These are phyloP conservation scores for Gerris lacustris DNA, from an alignment of 2,888 invertebrate genomes.

Conservation along the genomic window DNA sequence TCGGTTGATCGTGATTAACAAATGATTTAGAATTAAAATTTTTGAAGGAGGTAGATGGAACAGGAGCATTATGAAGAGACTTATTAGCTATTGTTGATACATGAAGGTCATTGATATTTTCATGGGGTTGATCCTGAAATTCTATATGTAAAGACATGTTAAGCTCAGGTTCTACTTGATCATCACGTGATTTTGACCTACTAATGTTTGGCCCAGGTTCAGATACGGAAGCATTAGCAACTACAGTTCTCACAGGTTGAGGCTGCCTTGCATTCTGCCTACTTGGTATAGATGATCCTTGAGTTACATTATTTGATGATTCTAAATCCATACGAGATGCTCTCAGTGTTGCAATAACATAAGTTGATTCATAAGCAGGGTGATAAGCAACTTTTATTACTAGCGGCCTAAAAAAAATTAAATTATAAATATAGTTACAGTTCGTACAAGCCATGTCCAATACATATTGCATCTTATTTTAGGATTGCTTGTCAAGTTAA, in stretches of 20 bases:
- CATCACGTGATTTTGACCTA: background rate
- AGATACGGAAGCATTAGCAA: background rate
- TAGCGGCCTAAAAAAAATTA: slow-evolving; percentile 47
- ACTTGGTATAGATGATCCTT: background rate
- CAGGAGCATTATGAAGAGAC: background rate
- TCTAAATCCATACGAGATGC: slow-evolving; percentile 13
- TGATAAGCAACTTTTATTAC: slow-evolving; percentile 60
- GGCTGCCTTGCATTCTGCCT: background rate
- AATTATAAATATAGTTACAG: too few species aligned
- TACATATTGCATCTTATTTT: too few species aligned
- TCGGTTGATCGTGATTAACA: background rate
- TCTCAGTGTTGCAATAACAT: slow-evolving; percentile 64
- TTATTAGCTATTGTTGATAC: background rate
- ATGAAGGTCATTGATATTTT: background rate
- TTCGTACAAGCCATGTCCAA: too few species aligned
- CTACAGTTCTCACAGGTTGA: background rate
- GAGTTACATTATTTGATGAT: background rate
- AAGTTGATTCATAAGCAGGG: slow-evolving; percentile 60
- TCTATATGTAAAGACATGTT: background rate
- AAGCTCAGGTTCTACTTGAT: background rate
- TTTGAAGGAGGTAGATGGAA: background rate
- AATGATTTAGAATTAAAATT: background rate
- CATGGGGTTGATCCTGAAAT: background rate
- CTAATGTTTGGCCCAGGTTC: background rate
- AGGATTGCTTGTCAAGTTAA: too few species aligned